These are phyloP conservation scores for Telmatherina bonti DNA, from an alignment of 2,797 vertebrate species.

Conservation along the genomic window DNA sequence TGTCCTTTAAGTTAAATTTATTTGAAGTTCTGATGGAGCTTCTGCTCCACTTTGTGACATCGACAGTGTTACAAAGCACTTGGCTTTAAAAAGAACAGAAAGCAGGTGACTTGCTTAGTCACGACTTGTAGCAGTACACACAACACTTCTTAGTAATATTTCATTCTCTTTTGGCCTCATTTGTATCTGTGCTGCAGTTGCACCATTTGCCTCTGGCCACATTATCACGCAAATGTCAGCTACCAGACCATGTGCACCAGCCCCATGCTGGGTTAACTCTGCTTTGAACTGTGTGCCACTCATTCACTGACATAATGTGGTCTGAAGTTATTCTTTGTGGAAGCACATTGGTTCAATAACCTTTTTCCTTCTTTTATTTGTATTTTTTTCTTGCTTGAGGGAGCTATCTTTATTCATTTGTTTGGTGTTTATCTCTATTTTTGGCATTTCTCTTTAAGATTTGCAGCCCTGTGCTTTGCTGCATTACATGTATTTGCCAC, in stretches of 20 bases:
- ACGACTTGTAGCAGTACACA: slow-evolving; percentile 18
- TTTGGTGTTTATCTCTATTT: too few relatives aligned
- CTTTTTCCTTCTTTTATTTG: too few relatives aligned
- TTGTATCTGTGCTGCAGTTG: slow-evolving; percentile 29
- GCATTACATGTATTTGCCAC: not conserved
- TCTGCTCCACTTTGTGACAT: slow-evolving; percentile 19
- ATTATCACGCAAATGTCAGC: slow-evolving; percentile 49
- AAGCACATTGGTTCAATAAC: slow-evolving; percentile 1
- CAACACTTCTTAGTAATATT: slow-evolving; percentile 47
- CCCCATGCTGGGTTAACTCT: slow-evolving; percentile 18
- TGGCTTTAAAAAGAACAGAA: slow-evolving; percentile 33
- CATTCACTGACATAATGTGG: slow-evolving; percentile 36
- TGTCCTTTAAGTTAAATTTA: slow-evolving; percentile 5
- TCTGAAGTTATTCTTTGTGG: slow-evolving; percentile 32
- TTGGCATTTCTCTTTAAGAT: not conserved
- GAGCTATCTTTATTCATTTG: not conserved
- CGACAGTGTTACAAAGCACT: slow-evolving; percentile 20
- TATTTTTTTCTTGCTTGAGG: not conserved
- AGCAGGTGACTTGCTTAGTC: slow-evolving; percentile 40
- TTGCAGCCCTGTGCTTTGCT: not conserved
- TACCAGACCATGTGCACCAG: slow-evolving; percentile 42
- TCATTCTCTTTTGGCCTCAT: slow-evolving; percentile 56
- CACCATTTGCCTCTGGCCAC: slow-evolving; percentile 26
- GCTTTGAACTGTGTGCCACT: slow-evolving; percentile 25
- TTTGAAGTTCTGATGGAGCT: not conserved